These are phyloP conservation scores for Brachycybe producta DNA, from an alignment of 2,888 invertebrate genomes.

Conservation along the genomic window DNA sequence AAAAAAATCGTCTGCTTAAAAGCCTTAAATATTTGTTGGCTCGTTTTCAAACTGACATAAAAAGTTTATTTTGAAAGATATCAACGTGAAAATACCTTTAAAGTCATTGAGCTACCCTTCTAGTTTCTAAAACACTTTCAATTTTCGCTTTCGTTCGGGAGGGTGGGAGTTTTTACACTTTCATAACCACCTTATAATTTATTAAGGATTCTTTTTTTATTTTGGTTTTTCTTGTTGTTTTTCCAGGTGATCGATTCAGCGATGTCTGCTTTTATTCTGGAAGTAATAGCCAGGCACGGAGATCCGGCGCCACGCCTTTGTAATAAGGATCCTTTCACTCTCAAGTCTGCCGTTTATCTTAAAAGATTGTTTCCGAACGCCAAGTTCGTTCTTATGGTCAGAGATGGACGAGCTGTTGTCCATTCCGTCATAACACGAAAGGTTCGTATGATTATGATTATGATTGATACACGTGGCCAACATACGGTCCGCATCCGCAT, in stretches of 20 bases:
- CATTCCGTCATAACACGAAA: slow-evolving; percentile 95
- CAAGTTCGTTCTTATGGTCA: slow-evolving; percentile 94
- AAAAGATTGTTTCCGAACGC: slow-evolving; percentile 91
- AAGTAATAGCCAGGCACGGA: slow-evolving; percentile 91
- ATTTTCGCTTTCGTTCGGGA: too few relatives aligned
- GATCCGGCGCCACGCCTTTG: slow-evolving; percentile 87
- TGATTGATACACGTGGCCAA: too few relatives aligned
- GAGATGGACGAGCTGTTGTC: slow-evolving; percentile 95
- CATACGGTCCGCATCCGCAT: neutral
- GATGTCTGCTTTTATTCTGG: slow-evolving; percentile 89
- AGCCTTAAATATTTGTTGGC: too few relatives aligned
- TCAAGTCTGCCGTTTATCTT: slow-evolving; percentile 92
- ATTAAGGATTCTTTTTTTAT: too few relatives aligned
- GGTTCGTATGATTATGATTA: slow-evolving; percentile 46
- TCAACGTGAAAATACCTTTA: too few relatives aligned
- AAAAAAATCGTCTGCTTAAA: too few relatives aligned
- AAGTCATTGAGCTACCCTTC: too few relatives aligned
- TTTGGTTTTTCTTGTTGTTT: neutral
- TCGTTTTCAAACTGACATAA: too few relatives aligned
- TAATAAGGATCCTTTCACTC: slow-evolving; percentile 96
- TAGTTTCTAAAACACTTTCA: too few relatives aligned
- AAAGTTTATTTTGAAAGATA: too few relatives aligned
- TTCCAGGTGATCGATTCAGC: slow-evolving; percentile 74
- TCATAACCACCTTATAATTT: too few relatives aligned
- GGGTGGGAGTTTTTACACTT: too few relatives aligned